Conservation (phyloP, 2,113 vertebrate genomes). For the Pseudorectes ferrugineus region DNA sequence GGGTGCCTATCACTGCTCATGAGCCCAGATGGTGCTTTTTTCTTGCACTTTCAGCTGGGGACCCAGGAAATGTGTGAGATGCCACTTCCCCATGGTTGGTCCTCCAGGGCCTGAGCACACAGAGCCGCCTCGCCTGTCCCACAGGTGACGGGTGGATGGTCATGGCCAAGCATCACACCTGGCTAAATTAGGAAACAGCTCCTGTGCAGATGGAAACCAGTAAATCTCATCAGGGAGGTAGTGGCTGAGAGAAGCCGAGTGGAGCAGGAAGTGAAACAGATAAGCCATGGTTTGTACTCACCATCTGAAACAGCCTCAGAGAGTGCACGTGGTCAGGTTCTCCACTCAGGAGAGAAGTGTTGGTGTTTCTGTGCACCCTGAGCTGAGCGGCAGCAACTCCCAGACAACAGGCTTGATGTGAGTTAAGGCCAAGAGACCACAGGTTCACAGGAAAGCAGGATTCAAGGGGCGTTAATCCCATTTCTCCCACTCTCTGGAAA, state of each 20-base stretch:
- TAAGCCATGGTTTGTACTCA: not conserved
- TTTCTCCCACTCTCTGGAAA: not conserved
- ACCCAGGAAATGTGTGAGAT: not conserved
- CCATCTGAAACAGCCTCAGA: not conserved
- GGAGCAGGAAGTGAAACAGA: not conserved
- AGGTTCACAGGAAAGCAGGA: not conserved
- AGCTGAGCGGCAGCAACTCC: not conserved
- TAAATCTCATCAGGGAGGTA: not conserved
- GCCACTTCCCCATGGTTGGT: not conserved
- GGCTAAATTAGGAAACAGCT: not conserved
- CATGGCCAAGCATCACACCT: not conserved
- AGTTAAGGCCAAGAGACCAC: not conserved
- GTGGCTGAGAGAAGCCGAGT: not conserved
- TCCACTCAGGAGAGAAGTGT: not conserved
- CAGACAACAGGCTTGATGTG: not conserved
- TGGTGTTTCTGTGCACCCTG: not conserved
- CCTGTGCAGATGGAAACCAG: not conserved
- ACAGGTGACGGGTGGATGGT: not conserved
- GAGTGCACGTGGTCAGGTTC: not conserved
- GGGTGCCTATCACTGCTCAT: not conserved
- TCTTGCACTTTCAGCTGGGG: not conserved
- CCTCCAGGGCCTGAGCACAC: not conserved
- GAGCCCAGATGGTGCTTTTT: not conserved
- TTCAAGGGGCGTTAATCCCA: not conserved
- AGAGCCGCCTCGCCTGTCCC: fast-evolving